Evolutionary conservation across 2,113 vertebrate species (phyloP), one percentile per base, ranked within the genome.

Genomic region (Thymallus thymallus): DNA sequence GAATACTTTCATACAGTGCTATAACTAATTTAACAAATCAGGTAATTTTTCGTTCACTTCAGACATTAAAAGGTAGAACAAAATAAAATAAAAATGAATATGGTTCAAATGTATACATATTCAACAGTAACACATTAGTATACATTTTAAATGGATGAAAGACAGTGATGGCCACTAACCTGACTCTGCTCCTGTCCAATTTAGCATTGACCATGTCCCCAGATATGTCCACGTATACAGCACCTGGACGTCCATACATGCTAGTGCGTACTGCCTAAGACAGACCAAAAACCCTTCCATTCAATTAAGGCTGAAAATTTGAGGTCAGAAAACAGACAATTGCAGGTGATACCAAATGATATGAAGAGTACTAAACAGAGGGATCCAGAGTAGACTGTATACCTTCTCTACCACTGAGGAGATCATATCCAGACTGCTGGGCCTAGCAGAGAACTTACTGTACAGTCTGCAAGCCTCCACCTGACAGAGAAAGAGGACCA

Each of bases 401-500:
- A 99, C 98, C 95, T 99, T 99, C 86, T 99, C 97, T 24, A 99
- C 91, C 41, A 98, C 83, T 76, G 92, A 87, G 6, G 97, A 96
- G 81, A 98, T 96, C 84, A 84, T 92, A 78, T 94, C 90, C 70
- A 99, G 78, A 75, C 93, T 95, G 90, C 93, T 95, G 67, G 96
- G 96, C 73, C 95, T 93, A 3, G 92, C 95, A 75, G 96, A 94
- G 51, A 99, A 94, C 76, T 99, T 99, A 90, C 92, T 97, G 82
- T 97, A 99, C 12, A 98, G 92, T 45, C 96, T 94, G 83, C 96
- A 96, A 56, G 97, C 94, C 92, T 99, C 97, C 83, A 99, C 95
- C 98, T 99, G 62, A n/a, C 20, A 62, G 58, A 30, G 75, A 18
- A 77, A 1, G 46, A 48, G 46, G 14, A 48, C 46, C 12, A 48